These are phyloP conservation scores for Natator depressus DNA, from an alignment of 2,113 vertebrate genomes.

Conservation along the genomic window DNA sequence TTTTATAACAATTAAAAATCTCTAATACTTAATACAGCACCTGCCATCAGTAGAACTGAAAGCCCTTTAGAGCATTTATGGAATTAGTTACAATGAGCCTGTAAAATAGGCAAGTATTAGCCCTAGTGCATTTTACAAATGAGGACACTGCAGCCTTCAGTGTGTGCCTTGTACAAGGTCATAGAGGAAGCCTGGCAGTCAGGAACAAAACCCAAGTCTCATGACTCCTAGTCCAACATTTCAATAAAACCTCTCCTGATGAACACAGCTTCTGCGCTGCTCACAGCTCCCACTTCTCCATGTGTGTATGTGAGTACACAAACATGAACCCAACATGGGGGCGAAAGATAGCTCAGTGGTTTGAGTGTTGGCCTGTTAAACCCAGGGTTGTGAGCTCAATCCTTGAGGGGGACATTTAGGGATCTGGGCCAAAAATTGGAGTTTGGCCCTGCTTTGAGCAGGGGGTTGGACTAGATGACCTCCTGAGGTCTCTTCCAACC, in stretches of 20 bases:
- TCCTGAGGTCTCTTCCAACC: no score
- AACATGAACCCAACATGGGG: background rate
- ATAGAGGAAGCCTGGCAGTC: slow-evolving; percentile 5
- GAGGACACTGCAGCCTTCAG: background rate
- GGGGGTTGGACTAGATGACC: no score
- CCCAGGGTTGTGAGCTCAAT: no score
- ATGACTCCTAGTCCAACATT: background rate
- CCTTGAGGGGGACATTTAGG: no score
- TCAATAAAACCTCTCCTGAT: background rate
- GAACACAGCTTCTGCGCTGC: accelerated
- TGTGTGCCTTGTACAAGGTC: background rate
- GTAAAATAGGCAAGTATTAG: accelerated
- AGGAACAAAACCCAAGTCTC: background rate
- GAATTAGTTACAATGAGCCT: background rate
- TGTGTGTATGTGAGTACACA: accelerated
- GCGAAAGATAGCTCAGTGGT: no score
- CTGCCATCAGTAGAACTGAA: background rate
- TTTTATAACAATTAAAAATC: background rate
- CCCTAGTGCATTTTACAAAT: accelerated
- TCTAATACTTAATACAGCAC: background rate
- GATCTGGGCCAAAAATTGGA: no score
- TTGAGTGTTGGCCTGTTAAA: no score
- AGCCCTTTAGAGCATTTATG: background rate
- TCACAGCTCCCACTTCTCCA: accelerated
- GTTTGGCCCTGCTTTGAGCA: no score